These are phyloP conservation scores for Scaptomyza graminum DNA, from an alignment of 1,140 invertebrate genomes.

Conservation along the genomic window DNA sequence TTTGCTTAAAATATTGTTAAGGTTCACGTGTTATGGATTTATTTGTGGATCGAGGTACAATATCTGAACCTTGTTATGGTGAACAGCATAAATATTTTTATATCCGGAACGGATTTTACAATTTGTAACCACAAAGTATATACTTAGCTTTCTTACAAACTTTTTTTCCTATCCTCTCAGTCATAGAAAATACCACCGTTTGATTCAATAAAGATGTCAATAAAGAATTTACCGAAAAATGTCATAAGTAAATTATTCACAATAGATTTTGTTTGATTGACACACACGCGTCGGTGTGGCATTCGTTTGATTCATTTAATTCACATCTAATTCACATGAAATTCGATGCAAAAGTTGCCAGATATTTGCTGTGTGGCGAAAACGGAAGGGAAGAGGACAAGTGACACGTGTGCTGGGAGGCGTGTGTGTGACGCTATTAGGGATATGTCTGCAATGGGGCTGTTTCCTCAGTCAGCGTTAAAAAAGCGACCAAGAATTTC, in stretches of 20 bases:
- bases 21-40: too few relatives aligned
- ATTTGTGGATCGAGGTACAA: too few relatives aligned
- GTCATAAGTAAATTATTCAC: slow-evolving; percentile 80
- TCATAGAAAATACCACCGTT: slow-evolving; percentile 13
- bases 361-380: slow-evolving; percentile 39
- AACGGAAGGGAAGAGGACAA: not conserved
- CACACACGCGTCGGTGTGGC: slow-evolving; percentile 67
- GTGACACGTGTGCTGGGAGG: slow-evolving; percentile 56
- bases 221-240: slow-evolving; percentile 19
- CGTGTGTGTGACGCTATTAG: slow-evolving; percentile 43
- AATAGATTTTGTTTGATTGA: slow-evolving; percentile 74
- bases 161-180: not conserved
- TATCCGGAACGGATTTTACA: not conserved
- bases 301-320: slow-evolving; percentile 65
- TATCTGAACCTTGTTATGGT: too few relatives aligned
- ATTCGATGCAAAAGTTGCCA: slow-evolving; percentile 49
- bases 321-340: slow-evolving; percentile 52
- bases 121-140: not conserved
- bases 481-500: slow-evolving; percentile 15
- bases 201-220: slow-evolving; percentile 69
- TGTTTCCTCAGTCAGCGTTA: not conserved
- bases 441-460: slow-evolving; percentile 10
- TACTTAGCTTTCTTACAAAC: not conserved
- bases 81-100: too few relatives aligned
- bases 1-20: too few relatives aligned